Evolutionary conservation across 2,888 invertebrate species (phyloP).

Genomic region (Cryptus viduatorius): DNA sequence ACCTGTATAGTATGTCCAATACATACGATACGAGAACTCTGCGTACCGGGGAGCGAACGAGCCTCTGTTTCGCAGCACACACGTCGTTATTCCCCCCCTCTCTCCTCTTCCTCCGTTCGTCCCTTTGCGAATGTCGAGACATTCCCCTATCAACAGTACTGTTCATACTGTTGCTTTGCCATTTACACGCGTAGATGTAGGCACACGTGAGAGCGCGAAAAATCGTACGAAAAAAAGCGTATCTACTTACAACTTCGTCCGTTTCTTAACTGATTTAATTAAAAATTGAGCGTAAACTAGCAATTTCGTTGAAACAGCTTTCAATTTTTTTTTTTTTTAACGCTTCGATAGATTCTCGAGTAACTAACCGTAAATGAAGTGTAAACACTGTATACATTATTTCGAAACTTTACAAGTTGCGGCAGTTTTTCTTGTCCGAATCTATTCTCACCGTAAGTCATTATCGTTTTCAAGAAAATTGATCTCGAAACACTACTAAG

Average conservation of each 20-base stretch:
- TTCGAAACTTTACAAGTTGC: background rate
- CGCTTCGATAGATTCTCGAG: background rate
- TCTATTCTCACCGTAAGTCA: constrained; percentile 32
- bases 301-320: background rate
- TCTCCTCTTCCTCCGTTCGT: background rate
- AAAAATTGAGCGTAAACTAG: background rate
- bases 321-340: background rate
- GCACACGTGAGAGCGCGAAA: constrained; percentile 3
- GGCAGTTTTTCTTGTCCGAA: background rate
- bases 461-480: constrained; percentile 62
- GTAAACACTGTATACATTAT: background rate
- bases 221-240: background rate
- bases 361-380: no score
- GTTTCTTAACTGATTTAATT: background rate
- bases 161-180: constrained; percentile 6
- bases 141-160: constrained; percentile 17
- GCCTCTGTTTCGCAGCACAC: constrained; percentile 66
- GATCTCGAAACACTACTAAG: constrained; percentile 63
- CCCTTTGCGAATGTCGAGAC: constrained; percentile 15
- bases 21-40: constrained; percentile 33
- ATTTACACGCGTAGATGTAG: constrained; percentile 14
- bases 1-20: constrained; percentile 27
- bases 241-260: background rate
- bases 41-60: background rate
- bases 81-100: constrained; percentile 5